These are phyloP conservation scores for Dryocosmus kuriphilus DNA, from an alignment of 2,888 invertebrate genomes.

Conservation along the genomic window DNA sequence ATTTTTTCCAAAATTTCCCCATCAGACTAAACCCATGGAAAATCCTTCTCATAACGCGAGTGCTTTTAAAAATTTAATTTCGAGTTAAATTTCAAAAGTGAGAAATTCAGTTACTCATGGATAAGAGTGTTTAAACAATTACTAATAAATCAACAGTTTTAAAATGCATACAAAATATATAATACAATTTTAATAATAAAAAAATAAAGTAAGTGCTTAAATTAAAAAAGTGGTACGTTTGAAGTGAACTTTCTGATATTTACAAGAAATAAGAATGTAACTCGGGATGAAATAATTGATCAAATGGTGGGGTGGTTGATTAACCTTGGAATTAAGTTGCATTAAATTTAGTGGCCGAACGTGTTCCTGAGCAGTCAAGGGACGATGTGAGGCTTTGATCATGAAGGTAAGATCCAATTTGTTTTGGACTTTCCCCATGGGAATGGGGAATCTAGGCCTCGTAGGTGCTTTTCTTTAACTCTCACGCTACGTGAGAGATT, in stretches of 20 bases:
- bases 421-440: background rate
- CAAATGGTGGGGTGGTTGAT: slow-evolving; percentile 37
- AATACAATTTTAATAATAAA: background rate
- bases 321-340: slow-evolving; percentile 10
- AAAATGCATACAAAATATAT: background rate
- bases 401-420: slow-evolving; percentile 42
- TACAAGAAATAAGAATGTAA: background rate
- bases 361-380: slow-evolving; percentile 32
- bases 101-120: background rate
- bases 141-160: background rate
- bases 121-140: background rate
- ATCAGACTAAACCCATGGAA: background rate
- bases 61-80: background rate
- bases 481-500: slow-evolving; percentile 6
- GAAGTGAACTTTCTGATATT: background rate
- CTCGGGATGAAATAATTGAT: too few relatives aligned
- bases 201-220: background rate
- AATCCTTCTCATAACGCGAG: background rate
- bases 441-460: background rate
- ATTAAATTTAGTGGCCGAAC: slow-evolving; percentile 12
- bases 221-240: background rate
- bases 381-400: slow-evolving; percentile 44
- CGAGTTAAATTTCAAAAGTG: background rate
- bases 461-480: background rate
- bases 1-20: background rate